Evolutionary conservation across 2,113 vertebrate genomes (phyloP), one percentile per base, ranked within the genome.

Genomic region (Amphilophus citrinellus): DNA sequence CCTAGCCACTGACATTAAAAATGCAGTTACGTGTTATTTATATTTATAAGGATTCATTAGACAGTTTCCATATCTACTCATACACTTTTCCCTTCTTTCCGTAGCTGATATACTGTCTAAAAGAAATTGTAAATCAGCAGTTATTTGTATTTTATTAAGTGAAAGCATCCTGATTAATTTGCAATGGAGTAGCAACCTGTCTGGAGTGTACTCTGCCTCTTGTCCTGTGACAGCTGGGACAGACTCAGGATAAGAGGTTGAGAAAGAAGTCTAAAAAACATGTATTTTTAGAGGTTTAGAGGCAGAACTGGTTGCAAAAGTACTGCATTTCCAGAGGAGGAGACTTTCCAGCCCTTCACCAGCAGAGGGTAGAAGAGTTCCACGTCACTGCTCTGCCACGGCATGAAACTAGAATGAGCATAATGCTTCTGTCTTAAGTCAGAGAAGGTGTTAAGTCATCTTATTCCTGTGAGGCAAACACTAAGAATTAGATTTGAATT

Each of bases 311-410:
- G 63, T 27, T 35, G 2, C 2, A 7, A 32, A 18, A 2, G 4
- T 53, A 73, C 10, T 53, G 44, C 20, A n/a, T 30, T 73, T 73
- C 47, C 66, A 73, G 47, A 8, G 0, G 30, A 71, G 24, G 44
- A 20, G 1, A 32, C 24, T 39, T 9, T 47, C 4, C 0, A 2
- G 15, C 3, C 24, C 73, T 77, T 59, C 2, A 53, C 87, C 94
- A 89, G 59, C 44, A 94, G 94, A 84, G 88, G 89, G 87, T 44
- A 42, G 18, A 60, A 85, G 13, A 84, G 53, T 15, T 79, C 57
- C 73, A 88, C 17, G 83, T 87, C 2, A 47, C 53, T 15, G 35
- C 77, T 6, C 44, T 22, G 76, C 10, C 8, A 14, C 37, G 22
- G 17, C n/a, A 0, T 20, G 0, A 22, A 10, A 3, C 3, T 73